These are phyloP conservation scores for Lamellibrachia luymesi DNA, from an alignment of 1,140 invertebrate genomes.

Conservation along the genomic window DNA sequence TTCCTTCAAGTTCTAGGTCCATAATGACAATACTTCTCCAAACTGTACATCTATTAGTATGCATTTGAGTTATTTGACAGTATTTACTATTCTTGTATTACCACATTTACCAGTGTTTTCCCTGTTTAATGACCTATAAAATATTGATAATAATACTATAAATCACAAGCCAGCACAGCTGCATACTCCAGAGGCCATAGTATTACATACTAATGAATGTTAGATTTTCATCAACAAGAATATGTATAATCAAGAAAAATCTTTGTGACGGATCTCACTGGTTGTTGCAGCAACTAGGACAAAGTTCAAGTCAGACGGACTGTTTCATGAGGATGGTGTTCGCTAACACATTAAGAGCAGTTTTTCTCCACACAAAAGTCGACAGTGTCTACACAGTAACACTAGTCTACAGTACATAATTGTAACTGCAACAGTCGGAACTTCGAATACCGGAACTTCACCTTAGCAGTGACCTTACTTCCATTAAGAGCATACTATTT, in stretches of 20 bases:
- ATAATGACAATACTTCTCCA: too few relatives aligned
- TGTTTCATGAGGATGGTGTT: background rate
- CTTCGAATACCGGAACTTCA: background rate
- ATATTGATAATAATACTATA: too few relatives aligned
- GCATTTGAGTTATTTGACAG: too few relatives aligned
- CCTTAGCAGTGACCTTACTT: background rate
- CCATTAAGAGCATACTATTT: background rate
- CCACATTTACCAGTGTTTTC: too few relatives aligned
- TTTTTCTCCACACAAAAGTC: background rate
- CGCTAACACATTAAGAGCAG: background rate
- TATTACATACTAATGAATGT: too few relatives aligned
- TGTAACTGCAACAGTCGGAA: background rate
- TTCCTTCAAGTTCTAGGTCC: too few relatives aligned
- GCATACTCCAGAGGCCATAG: too few relatives aligned
- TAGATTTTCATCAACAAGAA: background rate
- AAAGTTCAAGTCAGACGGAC: background rate
- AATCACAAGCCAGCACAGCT: too few relatives aligned
- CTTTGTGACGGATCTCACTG: background rate
- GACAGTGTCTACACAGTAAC: background rate
- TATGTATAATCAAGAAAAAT: background rate
- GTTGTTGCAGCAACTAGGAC: background rate
- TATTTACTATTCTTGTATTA: too few relatives aligned
- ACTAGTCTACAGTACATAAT: background rate
- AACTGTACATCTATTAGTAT: too few relatives aligned
- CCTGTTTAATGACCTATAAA: too few relatives aligned